Evolutionary conservation across 2,797 vertebrate genomes (phyloP).

Genomic region (Hypotaenidia okinawae): DNA sequence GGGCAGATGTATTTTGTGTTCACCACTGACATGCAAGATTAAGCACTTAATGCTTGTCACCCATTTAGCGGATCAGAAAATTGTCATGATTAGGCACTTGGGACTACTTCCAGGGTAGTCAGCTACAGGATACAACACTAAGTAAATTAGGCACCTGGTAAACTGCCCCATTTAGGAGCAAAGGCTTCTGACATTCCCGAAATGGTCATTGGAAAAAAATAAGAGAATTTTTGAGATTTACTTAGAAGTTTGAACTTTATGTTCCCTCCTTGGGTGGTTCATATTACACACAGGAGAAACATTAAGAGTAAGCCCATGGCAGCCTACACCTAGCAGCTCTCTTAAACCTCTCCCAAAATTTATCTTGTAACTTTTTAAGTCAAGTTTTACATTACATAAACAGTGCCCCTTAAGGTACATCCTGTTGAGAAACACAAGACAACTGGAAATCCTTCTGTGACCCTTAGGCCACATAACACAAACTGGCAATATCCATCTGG

Average conservation of each 20-base stretch:
- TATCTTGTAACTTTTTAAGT: background rate
- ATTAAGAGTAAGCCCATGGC: background rate
- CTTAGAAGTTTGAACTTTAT: background rate
- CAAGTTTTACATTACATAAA: background rate
- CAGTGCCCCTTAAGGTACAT: background rate
- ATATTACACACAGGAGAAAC: rapidly evolving
- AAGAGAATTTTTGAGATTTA: background rate
- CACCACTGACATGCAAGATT: background rate
- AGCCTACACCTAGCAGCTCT: background rate
- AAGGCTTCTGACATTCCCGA: background rate
- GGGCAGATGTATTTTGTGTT: background rate
- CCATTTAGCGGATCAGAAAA: background rate
- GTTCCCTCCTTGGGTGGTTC: background rate
- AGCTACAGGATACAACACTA: background rate
- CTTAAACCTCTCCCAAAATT: background rate
- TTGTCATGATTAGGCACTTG: background rate
- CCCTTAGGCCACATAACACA: constrained; percentile 6
- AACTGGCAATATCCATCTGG: constrained; percentile 15
- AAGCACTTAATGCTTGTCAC: background rate
- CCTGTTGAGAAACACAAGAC: background rate
- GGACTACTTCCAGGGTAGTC: background rate
- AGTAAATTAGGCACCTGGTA: background rate
- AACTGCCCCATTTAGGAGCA: background rate
- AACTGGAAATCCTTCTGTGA: constrained; percentile 27
- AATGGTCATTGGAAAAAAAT: background rate